Percentiles rank a stretch among this genome's conserved stretches.
These are phyloP conservation scores for Quadroppia sp. DNA, from an alignment of 2,888 invertebrate genomes.

Conservation along the genomic window DNA sequence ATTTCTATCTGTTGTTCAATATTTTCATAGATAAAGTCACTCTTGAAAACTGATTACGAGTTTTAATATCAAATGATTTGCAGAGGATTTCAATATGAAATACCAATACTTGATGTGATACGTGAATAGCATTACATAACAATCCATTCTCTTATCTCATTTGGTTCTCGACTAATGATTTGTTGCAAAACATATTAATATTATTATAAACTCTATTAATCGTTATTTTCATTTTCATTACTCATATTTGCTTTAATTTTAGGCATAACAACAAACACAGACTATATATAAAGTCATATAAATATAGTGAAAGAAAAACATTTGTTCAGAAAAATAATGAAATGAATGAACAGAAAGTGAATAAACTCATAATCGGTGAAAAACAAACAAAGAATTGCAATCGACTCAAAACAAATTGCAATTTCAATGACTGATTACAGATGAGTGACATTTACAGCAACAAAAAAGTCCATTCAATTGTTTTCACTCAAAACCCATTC, in stretches of 20 bases:
- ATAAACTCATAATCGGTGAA: constrained; percentile 5
- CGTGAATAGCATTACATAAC: no score
- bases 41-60: no score
- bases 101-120: no score
- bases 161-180: no score
- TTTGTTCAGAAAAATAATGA: neutral
- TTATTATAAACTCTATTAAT: no score
- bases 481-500: neutral
- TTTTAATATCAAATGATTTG: no score
- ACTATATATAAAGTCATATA: neutral
- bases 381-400: neutral
- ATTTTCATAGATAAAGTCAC: no score
- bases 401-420: no score
- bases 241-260: neutral
- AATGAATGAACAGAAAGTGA: neutral
- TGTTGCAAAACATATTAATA: no score
- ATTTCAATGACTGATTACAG: constrained; percentile 1
- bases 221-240: neutral
- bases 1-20: no score
- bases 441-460: neutral
- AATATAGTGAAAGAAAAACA: neutral
- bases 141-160: no score
- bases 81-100: no score
- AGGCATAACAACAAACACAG: neutral
- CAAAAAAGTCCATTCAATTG: neutral